Conservation (phyloP, 2,888 invertebrate genomes). For the Mimachlamys varia region DNA sequence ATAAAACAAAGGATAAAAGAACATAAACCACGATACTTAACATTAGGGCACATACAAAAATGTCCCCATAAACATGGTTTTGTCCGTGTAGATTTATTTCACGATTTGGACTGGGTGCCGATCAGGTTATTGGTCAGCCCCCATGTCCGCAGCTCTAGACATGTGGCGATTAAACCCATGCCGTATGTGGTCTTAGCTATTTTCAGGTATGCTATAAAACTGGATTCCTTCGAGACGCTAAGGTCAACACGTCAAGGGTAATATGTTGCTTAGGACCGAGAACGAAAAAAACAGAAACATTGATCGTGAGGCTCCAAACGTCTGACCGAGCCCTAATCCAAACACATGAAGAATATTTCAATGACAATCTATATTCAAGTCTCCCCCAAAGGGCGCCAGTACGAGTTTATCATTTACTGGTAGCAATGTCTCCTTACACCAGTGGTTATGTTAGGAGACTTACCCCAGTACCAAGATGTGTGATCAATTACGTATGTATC, state of each 20-base stretch:
- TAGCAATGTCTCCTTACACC: background rate
- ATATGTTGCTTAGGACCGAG: conserved; percentile 9
- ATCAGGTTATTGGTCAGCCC: conserved; percentile 20
- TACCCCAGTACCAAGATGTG: background rate
- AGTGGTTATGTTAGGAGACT: background rate
- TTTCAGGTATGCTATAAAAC: conserved; percentile 19
- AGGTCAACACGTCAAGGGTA: conserved; percentile 15
- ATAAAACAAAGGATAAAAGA: too few species aligned
- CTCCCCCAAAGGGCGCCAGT: background rate
- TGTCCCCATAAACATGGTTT: background rate
- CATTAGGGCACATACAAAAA: background rate
- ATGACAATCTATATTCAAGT: background rate
- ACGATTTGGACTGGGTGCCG: conserved; percentile 2
- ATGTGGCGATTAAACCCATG: background rate
- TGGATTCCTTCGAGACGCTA: background rate
- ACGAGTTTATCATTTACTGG: background rate
- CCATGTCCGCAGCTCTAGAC: background rate
- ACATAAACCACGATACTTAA: background rate
- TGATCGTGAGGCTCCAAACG: background rate
- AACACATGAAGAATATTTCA: background rate
- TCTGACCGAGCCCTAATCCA: background rate
- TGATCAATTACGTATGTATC: too few species aligned
- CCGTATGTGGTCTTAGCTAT: background rate
- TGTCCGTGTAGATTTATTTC: background rate
- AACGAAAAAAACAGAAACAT: background rate